Evolutionary conservation across 2,113 vertebrate genomes (phyloP), one percentile per base, ranked within the genome.

Genomic region (Gorsachius goisagi): DNA sequence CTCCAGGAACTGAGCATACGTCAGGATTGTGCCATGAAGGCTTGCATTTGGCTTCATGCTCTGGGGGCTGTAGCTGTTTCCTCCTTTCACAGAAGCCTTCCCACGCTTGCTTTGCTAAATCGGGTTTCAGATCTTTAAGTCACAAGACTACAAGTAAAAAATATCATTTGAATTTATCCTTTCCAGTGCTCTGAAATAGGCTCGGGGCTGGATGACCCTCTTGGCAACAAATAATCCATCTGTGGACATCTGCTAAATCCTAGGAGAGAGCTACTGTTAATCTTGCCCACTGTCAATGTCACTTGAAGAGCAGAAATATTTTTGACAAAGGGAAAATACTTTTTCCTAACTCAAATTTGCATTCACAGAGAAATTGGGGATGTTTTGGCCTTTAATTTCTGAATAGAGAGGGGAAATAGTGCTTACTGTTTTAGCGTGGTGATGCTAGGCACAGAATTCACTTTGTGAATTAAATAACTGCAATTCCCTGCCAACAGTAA

Each of bases 391-490:
- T 89, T 76, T 67, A 30, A 89, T 93, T 91, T 85, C 60, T 71
- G 74, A 92, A 47, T 69, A 79, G 41, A 82, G 50, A 60, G 53
- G 60, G 55, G 41, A 39, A 88, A 83, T 60, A 67, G 1, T 62
- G 66, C 85, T 80, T 76, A 86, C 33, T 73, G 19, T 76, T 91
- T 56, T 87, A 72, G 32, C 33, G 24, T 63, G 33, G 67, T 55
- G 76, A 87, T 79, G 53, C 79, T 93, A 87, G 94, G 89, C 93
- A 93, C 66, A 87, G 72, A 87, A 94, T 91, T 92, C 85, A 59
- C 72, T 95, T 95, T 93, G 79, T 88, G 74, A 93, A 81, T 93
- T 86, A 94, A 94, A 53, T 77, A 90, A 92, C 52, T 91, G 88
- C 90, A 93, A 56, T 85, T 93, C 84, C 60, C 82, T 90, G 89